These are phyloP conservation scores for Cataglyphis rosenhaueri DNA, from an alignment of 2,888 invertebrate genomes.

Conservation along the genomic window DNA sequence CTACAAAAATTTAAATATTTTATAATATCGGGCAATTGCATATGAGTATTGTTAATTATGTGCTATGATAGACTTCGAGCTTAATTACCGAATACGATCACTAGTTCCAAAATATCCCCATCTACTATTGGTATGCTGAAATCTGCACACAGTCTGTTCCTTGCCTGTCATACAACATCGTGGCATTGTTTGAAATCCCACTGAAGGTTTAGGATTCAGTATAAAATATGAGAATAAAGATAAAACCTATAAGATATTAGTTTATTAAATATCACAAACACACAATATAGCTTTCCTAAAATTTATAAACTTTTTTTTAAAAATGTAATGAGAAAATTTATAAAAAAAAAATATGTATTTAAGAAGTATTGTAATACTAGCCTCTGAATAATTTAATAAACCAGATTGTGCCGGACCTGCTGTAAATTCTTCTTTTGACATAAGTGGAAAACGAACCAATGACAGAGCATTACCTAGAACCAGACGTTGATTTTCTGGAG, in stretches of 20 bases:
- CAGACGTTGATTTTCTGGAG: conserved; percentile 89
- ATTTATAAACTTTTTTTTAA: neutral
- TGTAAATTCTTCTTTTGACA: conserved; percentile 95
- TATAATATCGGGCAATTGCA: neutral
- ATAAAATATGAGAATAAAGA: conserved; percentile 90
- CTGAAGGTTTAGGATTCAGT: conserved; percentile 91
- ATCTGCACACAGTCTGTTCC: conserved; percentile 91
- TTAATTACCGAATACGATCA: conserved; percentile 89
- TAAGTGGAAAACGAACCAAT: conserved; percentile 92
- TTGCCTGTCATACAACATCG: conserved; percentile 93
- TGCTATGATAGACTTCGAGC: neutral
- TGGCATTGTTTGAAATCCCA: conserved; percentile 90
- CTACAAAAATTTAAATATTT: conserved; percentile 84
- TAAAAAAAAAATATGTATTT: neutral
- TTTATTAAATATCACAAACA: conserved; percentile 10
- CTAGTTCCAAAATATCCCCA: conserved; percentile 95
- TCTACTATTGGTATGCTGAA: conserved; percentile 91
- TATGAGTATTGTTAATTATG: neutral
- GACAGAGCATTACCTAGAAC: conserved; percentile 90
- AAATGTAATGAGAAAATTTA: conserved; percentile 13
- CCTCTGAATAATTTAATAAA: conserved; percentile 91
- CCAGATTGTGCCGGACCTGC: conserved; percentile 91
- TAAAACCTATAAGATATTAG: conserved; percentile 86
- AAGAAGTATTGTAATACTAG: conserved; percentile 23
- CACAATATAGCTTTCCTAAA: neutral